These are phyloP conservation scores for Chelidonichthys spinosus DNA, from an alignment of 2,797 vertebrate genomes.

Conservation along the genomic window DNA sequence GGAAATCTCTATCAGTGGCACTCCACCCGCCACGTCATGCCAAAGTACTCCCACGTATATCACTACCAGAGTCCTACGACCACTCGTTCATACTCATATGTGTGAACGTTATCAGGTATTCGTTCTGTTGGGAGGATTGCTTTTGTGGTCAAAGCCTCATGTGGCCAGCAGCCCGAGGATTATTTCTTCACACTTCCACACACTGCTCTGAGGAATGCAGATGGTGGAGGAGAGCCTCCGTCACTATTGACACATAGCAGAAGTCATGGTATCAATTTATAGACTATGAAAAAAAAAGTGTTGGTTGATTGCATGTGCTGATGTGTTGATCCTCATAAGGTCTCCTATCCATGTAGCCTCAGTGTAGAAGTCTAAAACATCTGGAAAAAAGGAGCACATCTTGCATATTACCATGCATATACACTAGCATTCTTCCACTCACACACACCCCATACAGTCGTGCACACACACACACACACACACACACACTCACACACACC, in stretches of 20 bases:
- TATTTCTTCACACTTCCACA: conserved; percentile 37
- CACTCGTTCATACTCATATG: conserved; percentile 34
- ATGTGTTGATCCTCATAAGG: conserved; percentile 11
- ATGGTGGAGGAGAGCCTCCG: conserved; percentile 46
- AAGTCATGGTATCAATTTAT: background rate
- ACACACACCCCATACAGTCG: conserved; percentile 12
- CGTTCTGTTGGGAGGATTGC: conserved; percentile 16
- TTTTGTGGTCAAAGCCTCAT: conserved; percentile 30
- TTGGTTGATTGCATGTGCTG: background rate
- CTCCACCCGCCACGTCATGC: conserved; percentile 39
- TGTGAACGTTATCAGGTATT: conserved; percentile 33
- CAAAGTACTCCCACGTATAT: conserved; percentile 49
- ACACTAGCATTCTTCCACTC: conserved; percentile 49
- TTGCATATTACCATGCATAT: conserved; percentile 31
- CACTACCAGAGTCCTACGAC: conserved; percentile 22
- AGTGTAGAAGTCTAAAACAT: conserved; percentile 62
- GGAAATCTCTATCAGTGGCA: conserved; percentile 65
- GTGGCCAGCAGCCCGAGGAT: conserved; percentile 44
- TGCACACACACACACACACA: conserved; percentile 17
- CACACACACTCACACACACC: background rate
- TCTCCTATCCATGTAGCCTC: conserved; percentile 32
- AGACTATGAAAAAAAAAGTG: conserved; percentile 1
- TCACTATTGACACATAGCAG: conserved; percentile 36
- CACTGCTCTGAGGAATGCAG: conserved; percentile 60
- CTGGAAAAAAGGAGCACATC: conserved; percentile 69